phyloP scores from a whole-genome alignment of 2,113 vertebrate species.

The mouse (Mus musculus) region GRCm39 chr7:121477001-121477500 shows the following conservation, averaged over 20 bases:
- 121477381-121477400: neutral
- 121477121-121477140: neutral
- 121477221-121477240: neutral
- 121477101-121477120: neutral
- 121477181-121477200: neutral
- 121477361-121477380: conserved; percentile 49
- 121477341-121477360: neutral
- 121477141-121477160: neutral
- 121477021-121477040: neutral
- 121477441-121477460: neutral
- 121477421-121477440: neutral
- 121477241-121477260: neutral
- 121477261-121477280: rapidly evolving
- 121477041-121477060: neutral
- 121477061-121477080: neutral
- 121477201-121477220: neutral
- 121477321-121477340: neutral
- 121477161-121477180: neutral
- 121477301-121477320: neutral
- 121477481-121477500: neutral
- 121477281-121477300: neutral
- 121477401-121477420: conserved; percentile 54
- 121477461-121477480: neutral
- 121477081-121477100: neutral
- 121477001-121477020: rapidly evolving